phyloP scores from a whole-genome alignment of 2,797 vertebrate genomes.

The Ispidina picta region DNA sequence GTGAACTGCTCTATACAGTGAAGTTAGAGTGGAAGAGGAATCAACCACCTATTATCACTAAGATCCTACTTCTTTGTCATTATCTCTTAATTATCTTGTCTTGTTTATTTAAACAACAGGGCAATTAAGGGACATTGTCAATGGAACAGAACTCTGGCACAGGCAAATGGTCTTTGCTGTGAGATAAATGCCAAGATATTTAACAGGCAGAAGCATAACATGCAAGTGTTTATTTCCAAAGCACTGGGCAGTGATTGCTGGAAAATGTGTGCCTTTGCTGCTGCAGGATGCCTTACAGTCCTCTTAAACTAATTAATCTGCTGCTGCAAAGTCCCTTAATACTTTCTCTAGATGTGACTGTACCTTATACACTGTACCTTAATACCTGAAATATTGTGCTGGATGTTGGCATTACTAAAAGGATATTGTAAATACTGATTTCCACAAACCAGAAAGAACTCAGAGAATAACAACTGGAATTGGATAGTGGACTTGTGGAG shows the following conservation, averaged over 20 bases:
- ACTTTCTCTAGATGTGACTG: not conserved
- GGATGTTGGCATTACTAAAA: not conserved
- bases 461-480: not conserved
- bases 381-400: not conserved
- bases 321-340: not conserved
- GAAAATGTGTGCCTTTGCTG: not conserved
- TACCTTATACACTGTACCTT: no score
- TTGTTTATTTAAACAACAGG: constrained; percentile 72
- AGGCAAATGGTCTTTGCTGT: constrained; percentile 41
- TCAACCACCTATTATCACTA: constrained; percentile 37
- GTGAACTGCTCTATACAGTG: not conserved
- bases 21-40: not conserved
- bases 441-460: not conserved
- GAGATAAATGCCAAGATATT: constrained; percentile 70
- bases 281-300: not conserved
- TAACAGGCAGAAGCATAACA: constrained; percentile 52
- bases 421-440: not conserved
- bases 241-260: constrained; percentile 29
- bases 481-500: not conserved
- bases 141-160: constrained; percentile 68
- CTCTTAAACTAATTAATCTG: not conserved
- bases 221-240: constrained; percentile 38
- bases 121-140: constrained; percentile 71
- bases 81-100: constrained; percentile 73
- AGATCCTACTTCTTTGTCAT: constrained; percentile 55